phyloP scores from a whole-genome alignment of 2,888 invertebrate genomes.

The Drosophila neonasuta region DNA sequence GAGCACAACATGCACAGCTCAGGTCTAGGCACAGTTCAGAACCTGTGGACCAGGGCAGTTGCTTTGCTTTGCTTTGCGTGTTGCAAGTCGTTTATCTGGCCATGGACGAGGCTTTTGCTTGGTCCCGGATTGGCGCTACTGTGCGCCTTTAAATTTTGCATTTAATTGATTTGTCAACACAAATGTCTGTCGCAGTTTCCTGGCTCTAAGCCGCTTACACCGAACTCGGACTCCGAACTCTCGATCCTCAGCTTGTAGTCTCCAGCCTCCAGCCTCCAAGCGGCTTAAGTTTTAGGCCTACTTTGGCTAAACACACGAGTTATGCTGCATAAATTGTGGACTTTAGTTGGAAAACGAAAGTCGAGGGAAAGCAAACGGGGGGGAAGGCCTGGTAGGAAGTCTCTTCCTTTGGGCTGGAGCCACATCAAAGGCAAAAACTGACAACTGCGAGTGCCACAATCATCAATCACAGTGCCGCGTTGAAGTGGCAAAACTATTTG shows the following conservation, averaged over 20 bases:
- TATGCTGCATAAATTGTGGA: conserved; percentile 73
- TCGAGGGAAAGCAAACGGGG: conserved; percentile 22
- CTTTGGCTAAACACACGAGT: conserved; percentile 63
- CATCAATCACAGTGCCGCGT: conserved; percentile 63
- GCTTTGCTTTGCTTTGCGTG: conserved; percentile 41
- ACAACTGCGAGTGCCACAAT: conserved; percentile 62
- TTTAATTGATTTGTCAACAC: conserved; percentile 80
- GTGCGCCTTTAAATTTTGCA: conserved; percentile 71
- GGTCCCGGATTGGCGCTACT: conserved; percentile 50
- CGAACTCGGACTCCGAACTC: background rate
- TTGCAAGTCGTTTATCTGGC: conserved; percentile 37
- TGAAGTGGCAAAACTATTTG: conserved; percentile 49
- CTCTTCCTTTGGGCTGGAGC: conserved; percentile 15
- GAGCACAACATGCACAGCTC: conserved; percentile 16
- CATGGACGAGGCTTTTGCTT: conserved; percentile 21
- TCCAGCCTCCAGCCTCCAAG: conserved; percentile 20
- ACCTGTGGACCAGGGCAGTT: background rate
- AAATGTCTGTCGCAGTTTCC: conserved; percentile 59
- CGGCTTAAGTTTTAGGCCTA: conserved; percentile 40
- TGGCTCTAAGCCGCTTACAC: conserved; percentile 64
- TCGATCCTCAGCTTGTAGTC: background rate
- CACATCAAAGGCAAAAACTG: conserved; percentile 63
- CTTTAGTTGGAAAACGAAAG: conserved; percentile 69
- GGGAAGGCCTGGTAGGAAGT: conserved; percentile 14
- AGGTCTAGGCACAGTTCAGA: conserved; percentile 35